Conservation (phyloP, 2,113 vertebrate genomes). For the Gulo gulo region DNA sequence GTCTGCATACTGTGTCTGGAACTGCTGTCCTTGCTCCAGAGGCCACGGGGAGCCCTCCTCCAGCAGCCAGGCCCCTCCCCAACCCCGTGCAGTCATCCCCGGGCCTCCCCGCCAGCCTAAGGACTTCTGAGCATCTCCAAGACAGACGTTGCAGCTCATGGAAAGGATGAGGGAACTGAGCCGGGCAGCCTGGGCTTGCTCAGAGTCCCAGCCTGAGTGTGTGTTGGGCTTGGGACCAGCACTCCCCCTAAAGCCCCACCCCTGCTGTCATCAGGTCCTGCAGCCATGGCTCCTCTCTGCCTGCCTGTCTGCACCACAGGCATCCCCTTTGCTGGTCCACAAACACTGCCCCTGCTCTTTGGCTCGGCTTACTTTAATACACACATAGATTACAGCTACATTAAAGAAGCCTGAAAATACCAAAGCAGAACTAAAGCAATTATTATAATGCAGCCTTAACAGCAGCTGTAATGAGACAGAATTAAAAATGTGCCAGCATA, state of each 20-base stretch:
- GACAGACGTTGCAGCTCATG: background rate
- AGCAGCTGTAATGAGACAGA: conserved; percentile 83
- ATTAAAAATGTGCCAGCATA: conserved; percentile 83
- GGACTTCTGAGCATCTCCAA: background rate
- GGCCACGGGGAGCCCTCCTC: background rate
- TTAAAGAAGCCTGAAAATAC: conserved; percentile 81
- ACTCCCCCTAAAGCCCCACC: background rate
- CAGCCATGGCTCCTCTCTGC: background rate
- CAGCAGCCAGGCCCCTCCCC: background rate
- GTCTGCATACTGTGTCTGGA: background rate
- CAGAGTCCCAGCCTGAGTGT: background rate
- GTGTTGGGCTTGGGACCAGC: conserved; percentile 1
- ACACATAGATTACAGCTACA: conserved; percentile 81
- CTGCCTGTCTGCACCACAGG: background rate
- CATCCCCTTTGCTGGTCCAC: background rate
- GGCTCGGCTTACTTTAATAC: conserved; percentile 62
- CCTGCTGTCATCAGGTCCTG: background rate
- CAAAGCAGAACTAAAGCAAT: conserved; percentile 87
- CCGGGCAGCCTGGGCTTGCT: background rate
- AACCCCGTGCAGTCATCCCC: accelerated
- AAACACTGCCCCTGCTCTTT: conserved; percentile 45
- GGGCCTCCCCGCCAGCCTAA: background rate
- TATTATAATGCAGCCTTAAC: conserved; percentile 85
- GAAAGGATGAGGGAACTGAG: background rate
- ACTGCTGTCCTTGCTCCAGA: background rate